Base-by-base conservation (phyloP, 2,797 vertebrate genomes). In the Phataginus tricuspis region DNA sequence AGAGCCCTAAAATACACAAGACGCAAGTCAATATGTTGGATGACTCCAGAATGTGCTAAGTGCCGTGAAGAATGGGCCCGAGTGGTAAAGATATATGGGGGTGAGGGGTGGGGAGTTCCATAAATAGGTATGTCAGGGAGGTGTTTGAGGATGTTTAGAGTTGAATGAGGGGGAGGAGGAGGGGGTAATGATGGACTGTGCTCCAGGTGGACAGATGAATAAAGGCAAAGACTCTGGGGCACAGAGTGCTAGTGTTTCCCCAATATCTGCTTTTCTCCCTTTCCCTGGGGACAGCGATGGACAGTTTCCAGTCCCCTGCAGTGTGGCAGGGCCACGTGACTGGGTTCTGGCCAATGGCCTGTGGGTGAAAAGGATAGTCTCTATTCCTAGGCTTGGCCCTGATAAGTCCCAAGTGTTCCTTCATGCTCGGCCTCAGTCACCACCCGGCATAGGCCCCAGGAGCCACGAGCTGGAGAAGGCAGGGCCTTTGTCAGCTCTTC, bases 31-130 rank as follows among this genome's bases (percentile, higher is more conserved):
- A n/a, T 0, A 5, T 2, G 2, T 4, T 16, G 4, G 51, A 49
- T 37, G 57, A 39, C 57, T 74, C 78, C 37, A 11, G 71, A 53
- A 64, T 23, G 51, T n/a, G 18, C 4, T 37, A 15, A 5, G 53
- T 15, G 34, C 49, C 61, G 0, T 1, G 66, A 64, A 37, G 69
- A 71, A n/a, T 31, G 34, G 7, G 37, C 19, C 8, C 42, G 69
- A 29, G 25, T 16, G 21, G 29, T n/a, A 15, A 51, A 34, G 29
- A 37, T 23, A 45, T 45, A 45, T 0, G 13, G 15, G 34, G 45
- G 18, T 18, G 7, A 34, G 12, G 21, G 1, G 1, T 0, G 25
- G 12, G 39, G 31, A 49, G 15, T 8, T 5, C 8, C 34, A 6
- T 16, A 37, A 18, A 19, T 2, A n/a, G 19, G 12, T 10, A 1